Base-by-base conservation (phyloP, 2,113 vertebrate species). In the Callochromis pleurospilus region DNA sequence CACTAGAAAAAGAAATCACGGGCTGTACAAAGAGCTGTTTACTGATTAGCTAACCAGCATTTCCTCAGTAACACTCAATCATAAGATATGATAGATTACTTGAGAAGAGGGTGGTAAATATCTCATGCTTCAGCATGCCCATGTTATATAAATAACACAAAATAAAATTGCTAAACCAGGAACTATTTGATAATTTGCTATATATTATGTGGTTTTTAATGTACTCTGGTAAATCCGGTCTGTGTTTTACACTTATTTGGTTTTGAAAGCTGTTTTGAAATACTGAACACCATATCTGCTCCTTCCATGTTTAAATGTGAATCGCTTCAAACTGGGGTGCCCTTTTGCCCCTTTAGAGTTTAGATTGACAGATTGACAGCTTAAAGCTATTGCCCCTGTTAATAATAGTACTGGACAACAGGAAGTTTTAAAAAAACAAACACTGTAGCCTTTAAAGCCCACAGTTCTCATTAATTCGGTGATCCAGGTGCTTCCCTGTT, bases 391-490 rank as follows among this genome's bases (percentile, higher is more conserved):
- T 31, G 6, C 4, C 24, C 6, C 13, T 26, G 36, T 6, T 70
- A 70, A 70, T 42, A 42, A 15, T 21, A 70, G 12, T 24, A 40
- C 12, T 70, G 12, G 36, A 47, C 4, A 47, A 29, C 24, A 49
- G 6, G 26, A 77, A 49, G 31, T 68, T 5, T 5, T 5, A 2
- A 29, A 29, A 29, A 33, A 3, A 0, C 19, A 49, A 5, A 2
- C 9, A 29, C 13, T 75, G 26, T 31, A 49, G 6, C 24, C 24
- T 77, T 47, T 8, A 75, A 42, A 47, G 24, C 17, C 24, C 42
- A 49, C 9, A 3, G 4, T 49, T 75, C 4, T 31, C 24, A 49
- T 19, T 31, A 45, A 26, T 45, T 24, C 3, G 0, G 65, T 7
- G 5, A 47, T 12, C 42, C 24, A 29, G 40, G 68, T 17, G 24